Conservation (phyloP, 2,113 vertebrate species). For the Antidorcas marsupialis region DNA sequence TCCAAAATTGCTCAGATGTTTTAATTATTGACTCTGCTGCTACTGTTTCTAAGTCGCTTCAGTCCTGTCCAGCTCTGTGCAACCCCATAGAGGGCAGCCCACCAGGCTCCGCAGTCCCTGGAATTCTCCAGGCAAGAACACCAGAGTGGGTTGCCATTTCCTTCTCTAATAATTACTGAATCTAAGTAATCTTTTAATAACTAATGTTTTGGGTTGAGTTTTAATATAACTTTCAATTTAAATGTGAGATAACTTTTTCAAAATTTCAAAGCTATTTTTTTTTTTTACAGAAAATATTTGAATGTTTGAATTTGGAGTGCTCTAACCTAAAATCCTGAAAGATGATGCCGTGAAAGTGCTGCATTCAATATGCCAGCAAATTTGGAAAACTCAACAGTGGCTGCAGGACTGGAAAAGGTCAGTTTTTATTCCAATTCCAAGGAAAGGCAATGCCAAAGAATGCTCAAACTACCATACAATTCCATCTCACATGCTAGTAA, state of each 20-base stretch:
- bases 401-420: too few species aligned
- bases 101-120: fast-evolving
- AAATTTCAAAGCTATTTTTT: not conserved
- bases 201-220: not conserved
- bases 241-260: not conserved
- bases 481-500: too few species aligned
- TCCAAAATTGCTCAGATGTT: not conserved
- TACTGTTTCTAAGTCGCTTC: not conserved
- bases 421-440: too few species aligned
- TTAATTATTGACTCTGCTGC: not conserved
- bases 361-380: too few species aligned
- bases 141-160: not conserved
- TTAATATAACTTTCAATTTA: not conserved
- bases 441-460: too few species aligned
- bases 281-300: not conserved
- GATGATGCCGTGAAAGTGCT: too few species aligned
- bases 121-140: not conserved
- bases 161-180: not conserved
- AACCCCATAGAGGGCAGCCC: not conserved
- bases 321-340: not conserved
- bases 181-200: not conserved
- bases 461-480: too few species aligned
- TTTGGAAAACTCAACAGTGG: too few species aligned
- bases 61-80: not conserved
- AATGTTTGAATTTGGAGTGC: not conserved